Base-by-base conservation (phyloP, 2,113 vertebrate genomes). In the Cepphus grylle region DNA sequence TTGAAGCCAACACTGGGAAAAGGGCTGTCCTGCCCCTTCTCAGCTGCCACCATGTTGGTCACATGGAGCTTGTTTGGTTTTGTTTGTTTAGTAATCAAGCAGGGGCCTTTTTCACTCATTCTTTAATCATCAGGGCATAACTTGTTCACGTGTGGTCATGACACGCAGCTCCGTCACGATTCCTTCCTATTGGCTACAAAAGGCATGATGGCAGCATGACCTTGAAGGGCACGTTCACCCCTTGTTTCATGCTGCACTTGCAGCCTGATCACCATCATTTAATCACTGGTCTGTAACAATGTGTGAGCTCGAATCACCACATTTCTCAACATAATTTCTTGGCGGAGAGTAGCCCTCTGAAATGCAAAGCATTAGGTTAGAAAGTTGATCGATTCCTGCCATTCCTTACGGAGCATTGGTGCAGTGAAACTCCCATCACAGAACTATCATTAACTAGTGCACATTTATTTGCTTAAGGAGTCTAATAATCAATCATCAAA, bases 401-500 rank as follows among this genome's bases (percentile, higher is more conserved):
- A 72, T 69, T 88, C 80, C 58, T 93, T 93, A 25, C 1, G 8
- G 82, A 85, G 65, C 15, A 55, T 0, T 85, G 77, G 96, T 85
- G 93, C 97, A 91, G 69, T 96, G 91, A 93, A 96, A 96, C 67
- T 81, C 52, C 91, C 95, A 93, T 97, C 96, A 82, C 71, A 65
- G 70, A 95, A 62, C 69, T 92, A 81, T 94, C 96, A 96, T 97
- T 97, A 98, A 96, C 94, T 94, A 71, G 83, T 49, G 74, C 38
- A 92, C 71, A 90, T 98, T 98, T 98, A 98, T 98, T 98, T 98
- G 83, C 94, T 96, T 96, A 97, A 90, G 91, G 77, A 94, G 77
- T 79, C 93, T 96, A 94, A 97, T 97, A 96, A 98, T 98, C 98
- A 98, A 91, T 98, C 98, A 98, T 97, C 96, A 32, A 53, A 95